Base-by-base conservation (phyloP, 2,888 invertebrate genomes). In the Nudaria mundana region DNA sequence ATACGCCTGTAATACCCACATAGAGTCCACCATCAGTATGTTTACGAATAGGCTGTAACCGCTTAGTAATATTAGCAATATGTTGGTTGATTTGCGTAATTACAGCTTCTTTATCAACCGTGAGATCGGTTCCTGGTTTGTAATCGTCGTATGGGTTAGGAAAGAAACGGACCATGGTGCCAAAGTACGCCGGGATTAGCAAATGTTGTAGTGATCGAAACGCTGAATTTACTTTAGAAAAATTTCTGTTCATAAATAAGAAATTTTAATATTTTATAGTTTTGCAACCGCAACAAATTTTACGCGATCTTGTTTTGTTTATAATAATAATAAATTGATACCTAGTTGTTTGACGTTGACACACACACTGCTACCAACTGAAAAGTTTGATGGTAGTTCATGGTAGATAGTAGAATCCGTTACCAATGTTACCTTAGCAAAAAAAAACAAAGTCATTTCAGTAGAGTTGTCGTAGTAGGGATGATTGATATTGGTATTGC, bases 1-100 rank as follows among this genome's bases (percentile, higher is more conserved):
- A 91, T 32, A 94, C 90, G 6, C 96, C 95, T 28, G 91, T 90
- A 18, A 91, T 77, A 1, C 94, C 94, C 28, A 93, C 90, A 68
- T 94, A 94, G 1, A 94, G 63, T 0, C 94, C 94, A 6, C 87
- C 88, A 6, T 82, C 81, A 5, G 93, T 92, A 64, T 91, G 76
- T 45, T 76, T 79, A 1, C 55, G 61, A 0, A 66, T 52, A 1
- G 87, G 81, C 33, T 65, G 74, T 30, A 81, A 43, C 10, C 80
- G 76, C 48, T 81, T 85, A 1, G 63, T 53, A 39, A 87, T 87
- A 39, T 57, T 80, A 29, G 57, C 57, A 10, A 83, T 41, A 38
- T 82, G 63, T 1, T 82, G 81, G 31, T 69, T 66, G 11, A 88
- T 78, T 47, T 73, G 76, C 31, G 45, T 30, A 8, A 49, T 50